Base-by-base conservation (phyloP, 2,888 invertebrate genomes). In the Elgonia sp. region DNA sequence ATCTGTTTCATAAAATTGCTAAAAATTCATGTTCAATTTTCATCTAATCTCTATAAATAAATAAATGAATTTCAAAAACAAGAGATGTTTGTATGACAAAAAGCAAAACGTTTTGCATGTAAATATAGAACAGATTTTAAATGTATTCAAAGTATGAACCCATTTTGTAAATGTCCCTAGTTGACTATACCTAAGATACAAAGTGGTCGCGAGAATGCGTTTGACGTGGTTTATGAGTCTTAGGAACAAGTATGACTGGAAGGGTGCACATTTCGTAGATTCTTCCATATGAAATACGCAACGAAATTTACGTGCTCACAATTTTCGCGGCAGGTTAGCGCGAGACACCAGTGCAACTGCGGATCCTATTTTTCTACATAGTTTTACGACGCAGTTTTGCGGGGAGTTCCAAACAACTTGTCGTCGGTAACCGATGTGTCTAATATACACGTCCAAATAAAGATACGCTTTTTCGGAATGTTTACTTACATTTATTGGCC, bases 171-270 rank as follows among this genome's bases (percentile, higher is more conserved):
- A 29, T 67, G 42, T 69, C 62, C 69, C 70, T 67, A 57, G 73
- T 82, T 82, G 82, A 82, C 82, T 82, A 70, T 29, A 29, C 76
- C 62, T 57, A 60, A 70, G 84, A 84, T 77, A 84, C 84, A 84
- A 84, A 84, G 76, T 84, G 84, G 76, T 77, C 70, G 77, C 69
- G 63, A 76, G 70, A 84, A 84, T 76, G 76, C 76, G 53, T 39
- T 60, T 55, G 84, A 84, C 84, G 62, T 84, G 72, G 70, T 84
- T 84, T 84, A 84, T 84, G 65, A 72, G 55, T 84, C 84, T 77
- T 77, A 62, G 63, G 42, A 76, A 77, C 63, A 39, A 29, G 53
- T 77, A 40, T 53, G 62, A 63, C 62, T 53, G 70, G 84, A 40
- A 29, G 29, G 77, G 53, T 77, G 53, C 70, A 76, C 70, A 77